These are phyloP conservation scores for Chouioia cunea DNA, from an alignment of 2,888 invertebrate genomes.

Conservation along the genomic window DNA sequence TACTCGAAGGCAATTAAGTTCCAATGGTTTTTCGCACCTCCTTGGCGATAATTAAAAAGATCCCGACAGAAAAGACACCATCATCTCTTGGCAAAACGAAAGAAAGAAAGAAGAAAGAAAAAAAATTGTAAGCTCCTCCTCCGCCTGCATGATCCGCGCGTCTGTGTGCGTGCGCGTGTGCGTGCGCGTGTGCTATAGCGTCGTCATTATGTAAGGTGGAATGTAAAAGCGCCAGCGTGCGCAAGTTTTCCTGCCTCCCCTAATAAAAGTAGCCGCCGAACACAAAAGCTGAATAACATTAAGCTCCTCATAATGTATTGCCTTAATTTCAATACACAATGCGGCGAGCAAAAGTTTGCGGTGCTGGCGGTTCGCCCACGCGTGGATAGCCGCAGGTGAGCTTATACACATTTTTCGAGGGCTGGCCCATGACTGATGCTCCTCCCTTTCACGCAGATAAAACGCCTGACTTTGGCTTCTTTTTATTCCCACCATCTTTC, in stretches of 20 bases:
- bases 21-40: constrained; percentile 32
- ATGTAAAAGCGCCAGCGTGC: constrained; percentile 31
- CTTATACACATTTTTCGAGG: background rate
- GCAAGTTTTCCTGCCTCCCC: constrained; percentile 15
- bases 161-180: constrained; percentile 29
- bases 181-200: background rate
- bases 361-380: constrained; percentile 1
- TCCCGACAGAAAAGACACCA: constrained; percentile 33
- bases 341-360: constrained; percentile 20
- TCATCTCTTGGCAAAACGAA: background rate
- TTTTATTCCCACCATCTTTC: background rate
- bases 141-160: background rate
- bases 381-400: background rate
- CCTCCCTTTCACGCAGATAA: constrained; percentile 22
- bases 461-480: background rate
- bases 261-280: constrained; percentile 48
- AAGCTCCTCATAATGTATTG: constrained; percentile 55
- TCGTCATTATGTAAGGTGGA: constrained; percentile 50
- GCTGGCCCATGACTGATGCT: constrained; percentile 30
- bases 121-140: background rate
- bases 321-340: constrained; percentile 57
- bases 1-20: constrained; percentile 45
- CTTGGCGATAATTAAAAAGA: constrained; percentile 44
- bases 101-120: background rate
- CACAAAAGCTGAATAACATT: constrained; percentile 55